Evolutionary conservation across 2,113 vertebrate genomes (phyloP), one percentile per base, ranked within the genome.

Genomic region (Cheirogaleus medius): DNA sequence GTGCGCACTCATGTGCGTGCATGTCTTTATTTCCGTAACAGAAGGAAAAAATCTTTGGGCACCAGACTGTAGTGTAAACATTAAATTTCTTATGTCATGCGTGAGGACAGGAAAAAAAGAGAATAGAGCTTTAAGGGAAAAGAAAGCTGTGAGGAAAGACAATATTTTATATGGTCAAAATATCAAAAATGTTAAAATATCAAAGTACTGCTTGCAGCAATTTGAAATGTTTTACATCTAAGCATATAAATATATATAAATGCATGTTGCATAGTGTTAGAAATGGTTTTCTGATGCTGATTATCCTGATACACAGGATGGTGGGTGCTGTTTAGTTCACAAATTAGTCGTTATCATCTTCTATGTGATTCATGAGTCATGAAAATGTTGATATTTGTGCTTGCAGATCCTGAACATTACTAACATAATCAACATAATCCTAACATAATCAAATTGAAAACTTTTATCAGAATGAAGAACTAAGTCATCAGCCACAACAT

Each of bases 401-500:
- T 29, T 87, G 10, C 18, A 3, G 8, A 7, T 82, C 15, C 37
- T 44, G 34, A 77, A 68, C 9, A 78, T 42, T 90, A 25, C 2
- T 86, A 87, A 76, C 11, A n/a, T n/a, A n/a, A n/a, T n/a, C n/a
- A n/a, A n/a, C n/a, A n/a, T n/a, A n/a, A n/a, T n/a, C 20, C 12
- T 47, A 86, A 86, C 18, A 80, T 27, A 68, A 87, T 76, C 49
- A 94, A 54, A 94, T 73, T 42, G 52, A 87, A 87, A 25, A 77
- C 7, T 94, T 97, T 96, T 80, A 81, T 74, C 68, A 91, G 37
- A 97, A 97, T 63, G 0, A 0, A n/a, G 52, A 64, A 80, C 42
- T 91, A 73, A 95, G 21, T 32, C 39, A 96, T 93, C 47, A 23
- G 64, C 17, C 47, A 97, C 5, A 64, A 80, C 68, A 49, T 49